phyloP scores from a whole-genome alignment of 2,113 vertebrate genomes.

The Pipa parva region DNA sequence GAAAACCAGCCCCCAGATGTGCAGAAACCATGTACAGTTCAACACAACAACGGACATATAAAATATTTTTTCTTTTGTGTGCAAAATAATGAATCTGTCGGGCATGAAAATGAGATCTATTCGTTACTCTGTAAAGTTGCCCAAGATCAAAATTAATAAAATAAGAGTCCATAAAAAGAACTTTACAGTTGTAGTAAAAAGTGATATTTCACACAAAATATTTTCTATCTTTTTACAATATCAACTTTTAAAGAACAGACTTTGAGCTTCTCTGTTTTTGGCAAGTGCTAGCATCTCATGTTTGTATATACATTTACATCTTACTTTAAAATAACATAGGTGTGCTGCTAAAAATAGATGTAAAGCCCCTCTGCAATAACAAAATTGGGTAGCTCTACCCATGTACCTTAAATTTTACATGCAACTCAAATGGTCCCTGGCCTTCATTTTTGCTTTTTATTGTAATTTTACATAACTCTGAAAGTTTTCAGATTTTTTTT shows the following conservation, averaged over 20 bases:
- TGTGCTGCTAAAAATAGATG: not conserved
- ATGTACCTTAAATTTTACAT: not conserved
- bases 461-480: not conserved
- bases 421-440: not conserved
- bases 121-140: slow-evolving; percentile 1
- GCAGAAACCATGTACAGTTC: slow-evolving; percentile 27
- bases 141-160: not conserved
- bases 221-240: not conserved
- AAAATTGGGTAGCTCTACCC: not conserved
- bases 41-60: slow-evolving; percentile 31
- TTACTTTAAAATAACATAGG: not conserved
- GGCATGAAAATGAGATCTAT: not conserved
- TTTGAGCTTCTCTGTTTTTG: slow-evolving; percentile 12
- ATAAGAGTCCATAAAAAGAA: not conserved
- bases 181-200: slow-evolving; percentile 8
- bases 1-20: slow-evolving; percentile 23
- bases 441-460: not conserved
- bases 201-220: not conserved
- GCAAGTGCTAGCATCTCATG: not conserved
- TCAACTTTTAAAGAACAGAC: not conserved
- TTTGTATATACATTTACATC: not conserved
- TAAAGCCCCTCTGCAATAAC: not conserved
- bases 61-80: slow-evolving; percentile 17
- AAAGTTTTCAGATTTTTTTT: too few species aligned
- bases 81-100: slow-evolving; percentile 2